Evolutionary conservation across 1,140 invertebrate genomes (phyloP).

Genomic region (Drosophila nigrodunni): DNA sequence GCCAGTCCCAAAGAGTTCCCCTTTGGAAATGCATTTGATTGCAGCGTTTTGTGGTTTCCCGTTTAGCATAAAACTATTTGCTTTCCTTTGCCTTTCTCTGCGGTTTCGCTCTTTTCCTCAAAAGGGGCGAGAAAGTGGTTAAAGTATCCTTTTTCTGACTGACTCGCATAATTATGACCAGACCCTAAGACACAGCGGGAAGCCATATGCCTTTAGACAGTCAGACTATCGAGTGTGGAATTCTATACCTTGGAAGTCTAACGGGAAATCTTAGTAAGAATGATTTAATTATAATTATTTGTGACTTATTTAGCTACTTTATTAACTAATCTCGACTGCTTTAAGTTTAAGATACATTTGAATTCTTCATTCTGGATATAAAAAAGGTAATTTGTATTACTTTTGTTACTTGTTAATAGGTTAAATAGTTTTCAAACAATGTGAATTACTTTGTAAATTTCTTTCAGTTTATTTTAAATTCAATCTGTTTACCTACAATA

Average conservation of each 20-base stretch:
- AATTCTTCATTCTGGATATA: no score
- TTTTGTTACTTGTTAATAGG: no score
- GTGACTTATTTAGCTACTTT: no score
- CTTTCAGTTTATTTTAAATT: no score
- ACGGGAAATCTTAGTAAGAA: slow-evolving; percentile 6
- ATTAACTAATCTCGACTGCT: no score
- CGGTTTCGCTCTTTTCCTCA: slow-evolving; percentile 59
- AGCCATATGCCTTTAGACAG: slow-evolving; percentile 10
- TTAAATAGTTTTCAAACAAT: no score
- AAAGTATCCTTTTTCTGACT: slow-evolving; percentile 60
- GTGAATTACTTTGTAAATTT: no score
- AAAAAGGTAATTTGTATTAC: no score
- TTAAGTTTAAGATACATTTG: no score
- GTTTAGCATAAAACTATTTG: slow-evolving; percentile 8
- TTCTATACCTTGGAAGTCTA: slow-evolving; percentile 3
- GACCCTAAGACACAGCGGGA: slow-evolving; percentile 7
- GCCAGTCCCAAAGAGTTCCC: slow-evolving; percentile 26
- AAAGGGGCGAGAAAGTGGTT: slow-evolving; percentile 23
- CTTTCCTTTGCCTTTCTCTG: slow-evolving; percentile 44
- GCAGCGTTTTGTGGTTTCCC: slow-evolving; percentile 70
- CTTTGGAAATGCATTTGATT: slow-evolving; percentile 57
- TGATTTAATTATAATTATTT: no score
- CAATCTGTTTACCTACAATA: no score
- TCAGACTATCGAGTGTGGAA: neutral
- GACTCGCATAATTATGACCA: slow-evolving; percentile 29